Conservation (phyloP, 2,113 vertebrate species). For the Hemibagrus wyckioides region DNA sequence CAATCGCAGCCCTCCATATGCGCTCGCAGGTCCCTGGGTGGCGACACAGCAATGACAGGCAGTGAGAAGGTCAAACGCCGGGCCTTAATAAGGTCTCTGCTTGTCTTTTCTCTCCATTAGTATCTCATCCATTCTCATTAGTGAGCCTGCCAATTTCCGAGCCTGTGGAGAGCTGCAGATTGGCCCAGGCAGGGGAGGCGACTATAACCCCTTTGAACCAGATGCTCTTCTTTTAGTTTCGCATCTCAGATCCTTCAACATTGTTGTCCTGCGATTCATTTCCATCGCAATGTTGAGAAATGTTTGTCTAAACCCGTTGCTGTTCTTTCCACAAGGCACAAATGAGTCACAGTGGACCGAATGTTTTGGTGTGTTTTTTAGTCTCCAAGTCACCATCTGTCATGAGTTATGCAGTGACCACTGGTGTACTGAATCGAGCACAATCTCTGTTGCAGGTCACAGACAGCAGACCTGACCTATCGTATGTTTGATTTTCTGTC, state of each 20-base stretch:
- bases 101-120: constrained; percentile 48
- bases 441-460: background rate
- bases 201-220: background rate
- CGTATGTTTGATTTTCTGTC: background rate
- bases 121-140: constrained; percentile 43
- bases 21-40: background rate
- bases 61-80: constrained; percentile 33
- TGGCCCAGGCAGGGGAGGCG: background rate
- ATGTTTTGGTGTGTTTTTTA: constrained; percentile 23
- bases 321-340: background rate
- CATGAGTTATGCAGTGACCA: constrained; percentile 1
- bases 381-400: background rate
- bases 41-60: background rate
- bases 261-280: background rate
- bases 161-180: constrained; percentile 21
- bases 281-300: background rate
- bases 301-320: background rate
- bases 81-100: constrained; percentile 53
- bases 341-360: background rate
- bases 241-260: background rate
- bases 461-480: background rate
- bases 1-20: background rate
- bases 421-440: background rate
- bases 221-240: background rate
- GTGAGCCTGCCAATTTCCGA: constrained; percentile 41